Base-by-base conservation (phyloP, 2,888 invertebrate species). In the Hypolimnas misippus region DNA sequence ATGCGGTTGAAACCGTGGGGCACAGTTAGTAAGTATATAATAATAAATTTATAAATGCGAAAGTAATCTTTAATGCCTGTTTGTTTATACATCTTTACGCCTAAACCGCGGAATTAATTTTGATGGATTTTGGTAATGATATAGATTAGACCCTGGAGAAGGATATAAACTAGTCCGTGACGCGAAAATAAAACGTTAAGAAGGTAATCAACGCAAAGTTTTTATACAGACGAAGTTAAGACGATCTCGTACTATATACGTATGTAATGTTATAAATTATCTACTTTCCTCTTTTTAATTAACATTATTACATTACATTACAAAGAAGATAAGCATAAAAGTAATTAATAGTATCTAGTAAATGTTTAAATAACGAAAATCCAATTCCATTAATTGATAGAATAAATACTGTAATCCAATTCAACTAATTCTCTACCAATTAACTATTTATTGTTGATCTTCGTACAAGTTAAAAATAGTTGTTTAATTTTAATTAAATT, bases 331-430 rank as follows among this genome's bases (percentile, higher is more conserved):
- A 21, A 46, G 19, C 44, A 19, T 10, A 46, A 19, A 12, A 46
- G 44, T 21, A 46, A 46, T 46, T 46, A 46, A n/a, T n/a, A n/a
- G n/a, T n/a, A n/a, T n/a, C 44, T 21, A 21, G 44, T 46, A 46
- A 46, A 46, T 46, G 44, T 19, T 46, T 46, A 46, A 46, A 21
- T 46, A 46, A 21, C 21, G 44, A 46, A 46, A 46, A 46, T 46
- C 19, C 44, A 46, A 19, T 46, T 46, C 44, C 10, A 46, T 46
- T 46, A 46, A 46, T 46, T 46, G 44, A 19, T 21, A 46, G 19
- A 21, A 21, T 46, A 46, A 46, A 46, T 46, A 21, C 19, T 46
- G 21, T 44, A 44, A 44, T 46, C 44, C 44, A 46, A 46, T 46
- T 19, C 19, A 46, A 19, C 44, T 46, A 46, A 46, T 12, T 46